A percentile compares a stretch with the other conserved stretches of the same genome.
Conservation (phyloP, 2,113 vertebrate genomes). For the Plecotus auritus region DNA sequence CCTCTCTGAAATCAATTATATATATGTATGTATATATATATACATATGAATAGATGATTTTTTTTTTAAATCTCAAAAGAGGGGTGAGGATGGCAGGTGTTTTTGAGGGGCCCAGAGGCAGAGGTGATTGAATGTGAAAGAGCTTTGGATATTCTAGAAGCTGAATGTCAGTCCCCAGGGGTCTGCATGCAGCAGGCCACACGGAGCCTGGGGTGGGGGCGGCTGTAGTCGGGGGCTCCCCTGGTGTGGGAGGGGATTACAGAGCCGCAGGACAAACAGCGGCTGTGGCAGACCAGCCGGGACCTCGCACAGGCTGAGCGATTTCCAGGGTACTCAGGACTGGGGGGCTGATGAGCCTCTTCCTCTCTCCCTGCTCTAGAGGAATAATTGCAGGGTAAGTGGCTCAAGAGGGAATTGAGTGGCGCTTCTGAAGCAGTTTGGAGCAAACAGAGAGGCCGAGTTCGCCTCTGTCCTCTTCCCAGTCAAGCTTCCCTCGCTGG, state of each 20-base stretch:
- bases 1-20: neutral
- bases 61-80: neutral
- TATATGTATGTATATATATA: too few relatives aligned
- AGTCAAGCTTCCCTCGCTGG: too few relatives aligned
- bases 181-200: neutral
- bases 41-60: too few relatives aligned
- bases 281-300: neutral
- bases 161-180: neutral
- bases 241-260: neutral
- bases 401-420: constrained; percentile 51
- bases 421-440: neutral
- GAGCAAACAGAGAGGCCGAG: constrained; percentile 26
- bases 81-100: neutral
- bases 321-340: neutral
- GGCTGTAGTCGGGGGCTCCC: neutral
- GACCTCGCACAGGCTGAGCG: neutral
- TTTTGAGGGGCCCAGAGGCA: neutral
- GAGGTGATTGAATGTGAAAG: neutral
- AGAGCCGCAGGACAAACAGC: neutral
- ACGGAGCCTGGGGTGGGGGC: neutral
- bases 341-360: neutral
- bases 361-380: neutral
- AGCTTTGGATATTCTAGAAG: neutral
- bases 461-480: neutral
- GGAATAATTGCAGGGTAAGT: constrained; percentile 57